phyloP scores from a whole-genome alignment of 92 coral and sea anemone species.

The Micromussa lordhowensis region DNA sequence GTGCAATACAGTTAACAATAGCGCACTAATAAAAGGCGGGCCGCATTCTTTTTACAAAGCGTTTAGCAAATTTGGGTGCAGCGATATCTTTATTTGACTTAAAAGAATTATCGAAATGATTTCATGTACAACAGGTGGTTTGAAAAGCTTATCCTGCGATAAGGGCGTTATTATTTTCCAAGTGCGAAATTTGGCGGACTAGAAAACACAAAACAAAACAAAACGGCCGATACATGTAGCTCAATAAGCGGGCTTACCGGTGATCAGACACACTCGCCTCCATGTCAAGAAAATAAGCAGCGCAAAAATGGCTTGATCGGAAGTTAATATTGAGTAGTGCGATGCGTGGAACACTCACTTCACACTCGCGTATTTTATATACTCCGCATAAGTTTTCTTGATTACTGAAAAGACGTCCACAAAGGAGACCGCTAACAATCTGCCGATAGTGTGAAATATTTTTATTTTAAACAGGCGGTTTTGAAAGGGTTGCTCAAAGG shows the following conservation, averaged over 20 bases:
- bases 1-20: too few relatives aligned
- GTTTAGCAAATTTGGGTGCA: too few relatives aligned
- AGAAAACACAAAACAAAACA: background rate
- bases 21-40: too few relatives aligned
- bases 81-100: too few relatives aligned
- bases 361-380: too few relatives aligned
- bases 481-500: constrained; percentile 10
- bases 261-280: too few relatives aligned
- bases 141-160: constrained; percentile 10
- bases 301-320: constrained; percentile 2
- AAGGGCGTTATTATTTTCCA: background rate
- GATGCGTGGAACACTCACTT: background rate
- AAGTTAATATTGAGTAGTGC: constrained; percentile 1
- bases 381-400: too few relatives aligned
- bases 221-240: too few relatives aligned
- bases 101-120: too few relatives aligned
- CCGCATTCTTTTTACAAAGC: too few relatives aligned
- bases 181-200: background rate
- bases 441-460: constrained; percentile 10
- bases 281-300: background rate
- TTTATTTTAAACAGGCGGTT: constrained; percentile 10
- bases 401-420: too few relatives aligned
- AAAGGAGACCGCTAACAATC: constrained; percentile 4
- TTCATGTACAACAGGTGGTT: background rate
- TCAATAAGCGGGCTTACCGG: too few relatives aligned